phyloP scores from a whole-genome alignment of 2,888 invertebrate species.

The Campopleginae sp. region DNA sequence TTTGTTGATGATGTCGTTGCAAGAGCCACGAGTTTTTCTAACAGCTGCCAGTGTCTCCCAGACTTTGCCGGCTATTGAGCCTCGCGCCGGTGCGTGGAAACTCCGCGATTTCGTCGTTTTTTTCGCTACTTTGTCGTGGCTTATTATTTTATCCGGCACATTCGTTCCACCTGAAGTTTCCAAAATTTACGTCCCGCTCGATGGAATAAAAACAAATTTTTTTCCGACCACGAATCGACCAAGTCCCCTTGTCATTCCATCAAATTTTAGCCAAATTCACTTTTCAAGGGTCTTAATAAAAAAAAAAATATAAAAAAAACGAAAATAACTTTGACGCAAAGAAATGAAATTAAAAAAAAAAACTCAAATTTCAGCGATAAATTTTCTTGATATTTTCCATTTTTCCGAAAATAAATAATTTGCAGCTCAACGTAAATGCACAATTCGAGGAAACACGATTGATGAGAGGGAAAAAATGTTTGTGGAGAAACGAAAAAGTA shows the following conservation, averaged over 20 bases:
- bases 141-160: slow-evolving; percentile 71
- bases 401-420: background rate
- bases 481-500: background rate
- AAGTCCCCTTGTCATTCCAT: background rate
- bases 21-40: slow-evolving; percentile 72
- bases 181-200: background rate
- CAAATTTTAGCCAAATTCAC: background rate
- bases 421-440: background rate
- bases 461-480: background rate
- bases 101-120: slow-evolving; percentile 72
- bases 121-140: slow-evolving; percentile 75
- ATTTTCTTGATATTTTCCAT: background rate
- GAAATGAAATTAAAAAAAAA: background rate
- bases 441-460: background rate
- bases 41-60: slow-evolving; percentile 78
- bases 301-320: too few relatives aligned
- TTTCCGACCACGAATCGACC: slow-evolving; percentile 7
- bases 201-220: background rate
- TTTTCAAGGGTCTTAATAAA: background rate
- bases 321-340: background rate
- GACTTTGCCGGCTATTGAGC: slow-evolving; percentile 77
- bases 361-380: background rate
- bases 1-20: slow-evolving; percentile 67
- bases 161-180: slow-evolving; percentile 67
- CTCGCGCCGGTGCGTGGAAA: slow-evolving; percentile 53